Evolutionary conservation across 37 sponge, comb jelly and placozoan species (phyloP).

Genomic region (Agelas oroides): DNA sequence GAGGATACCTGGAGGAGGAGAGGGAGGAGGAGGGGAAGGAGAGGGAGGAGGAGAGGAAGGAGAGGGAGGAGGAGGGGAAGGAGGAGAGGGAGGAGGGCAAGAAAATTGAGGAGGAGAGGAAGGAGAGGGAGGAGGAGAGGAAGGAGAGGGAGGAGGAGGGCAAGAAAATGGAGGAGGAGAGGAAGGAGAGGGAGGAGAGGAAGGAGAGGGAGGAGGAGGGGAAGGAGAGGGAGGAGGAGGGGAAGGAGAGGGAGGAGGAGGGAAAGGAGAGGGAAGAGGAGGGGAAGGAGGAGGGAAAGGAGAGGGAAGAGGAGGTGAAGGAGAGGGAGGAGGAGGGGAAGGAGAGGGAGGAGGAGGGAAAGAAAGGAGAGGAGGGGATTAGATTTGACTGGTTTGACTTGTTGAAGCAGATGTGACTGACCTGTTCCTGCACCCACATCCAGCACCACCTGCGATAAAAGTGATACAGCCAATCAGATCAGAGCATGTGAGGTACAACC

Average conservation of each 20-base stretch:
- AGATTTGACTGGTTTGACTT: neutral
- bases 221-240: neutral
- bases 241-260: neutral
- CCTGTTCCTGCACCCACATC: conserved; percentile 98
- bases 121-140: neutral
- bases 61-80: neutral
- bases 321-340: conserved; percentile 1
- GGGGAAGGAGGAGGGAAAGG: neutral
- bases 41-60: neutral
- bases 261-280: neutral
- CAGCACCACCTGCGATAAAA: conserved; percentile 92
- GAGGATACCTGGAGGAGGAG: conserved; percentile 69
- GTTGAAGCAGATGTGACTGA: conserved; percentile 17
- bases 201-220: too few species aligned
- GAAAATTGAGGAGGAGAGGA: too few species aligned
- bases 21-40: neutral
- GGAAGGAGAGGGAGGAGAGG: neutral
- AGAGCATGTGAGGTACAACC: neutral
- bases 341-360: neutral
- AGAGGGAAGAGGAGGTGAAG: too few species aligned
- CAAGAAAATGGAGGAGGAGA: too few species aligned
- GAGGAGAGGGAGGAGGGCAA: neutral
- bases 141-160: neutral
- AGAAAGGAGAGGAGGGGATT: neutral
- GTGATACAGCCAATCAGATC: neutral